Conservation (phyloP, 1,140 invertebrate genomes). For the Lycorma delicatula region DNA sequence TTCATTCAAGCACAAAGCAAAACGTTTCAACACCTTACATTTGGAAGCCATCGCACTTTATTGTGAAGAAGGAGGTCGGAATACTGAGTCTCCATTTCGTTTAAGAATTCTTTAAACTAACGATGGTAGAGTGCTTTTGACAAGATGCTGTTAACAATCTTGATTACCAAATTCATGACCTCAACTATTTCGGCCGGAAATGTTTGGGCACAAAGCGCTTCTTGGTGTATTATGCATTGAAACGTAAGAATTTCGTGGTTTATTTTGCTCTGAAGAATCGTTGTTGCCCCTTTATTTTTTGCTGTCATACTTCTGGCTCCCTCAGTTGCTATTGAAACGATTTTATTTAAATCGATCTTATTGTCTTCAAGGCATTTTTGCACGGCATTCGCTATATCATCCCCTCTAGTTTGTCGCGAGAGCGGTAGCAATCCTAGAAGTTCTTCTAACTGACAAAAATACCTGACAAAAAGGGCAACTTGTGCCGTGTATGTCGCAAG, state of each 20-base stretch:
- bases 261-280: conserved; percentile 29
- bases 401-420: conserved; percentile 27
- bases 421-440: conserved; percentile 28
- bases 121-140: conserved; percentile 31
- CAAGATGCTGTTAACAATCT: conserved; percentile 28
- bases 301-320: conserved; percentile 28
- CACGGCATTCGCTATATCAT: conserved; percentile 32
- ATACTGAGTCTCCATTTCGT: conserved; percentile 31
- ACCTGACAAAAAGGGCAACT: conserved; percentile 30
- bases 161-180: conserved; percentile 29
- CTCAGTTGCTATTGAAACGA: conserved; percentile 30
- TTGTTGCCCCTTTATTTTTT: conserved; percentile 18
- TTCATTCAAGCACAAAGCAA: conserved; percentile 26
- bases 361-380: conserved; percentile 27
- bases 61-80: conserved; percentile 29
- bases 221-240: conserved; percentile 32
- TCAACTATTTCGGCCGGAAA: conserved; percentile 29
- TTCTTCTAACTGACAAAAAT: conserved; percentile 27
- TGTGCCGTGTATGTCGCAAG: conserved; percentile 31
- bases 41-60: conserved; percentile 28
- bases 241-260: conserved; percentile 31
- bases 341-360: conserved; percentile 30
- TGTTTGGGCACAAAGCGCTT: conserved; percentile 32
- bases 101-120: conserved; percentile 31
- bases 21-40: conserved; percentile 28